Evolutionary conservation across 64 coral and sea anemone species (phyloP), one percentile per base, ranked within the genome.

Genomic region (Actinia tenebrosa): DNA sequence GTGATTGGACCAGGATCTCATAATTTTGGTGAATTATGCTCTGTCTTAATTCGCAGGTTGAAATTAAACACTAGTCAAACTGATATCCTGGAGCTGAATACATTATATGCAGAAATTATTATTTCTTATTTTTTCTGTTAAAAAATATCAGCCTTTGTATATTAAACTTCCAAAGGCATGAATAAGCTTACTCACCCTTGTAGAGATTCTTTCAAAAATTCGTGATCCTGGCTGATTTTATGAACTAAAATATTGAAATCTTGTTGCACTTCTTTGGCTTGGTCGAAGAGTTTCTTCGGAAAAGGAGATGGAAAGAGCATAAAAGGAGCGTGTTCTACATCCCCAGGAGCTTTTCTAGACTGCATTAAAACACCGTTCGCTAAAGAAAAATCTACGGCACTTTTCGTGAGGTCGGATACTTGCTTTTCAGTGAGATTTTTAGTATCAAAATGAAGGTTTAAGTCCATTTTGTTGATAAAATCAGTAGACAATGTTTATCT

Each of bases 171-270:
- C 30, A 37, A 37, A 37, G 30, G 30, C 30, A 37, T 37, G 30
- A 37, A 37, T 37, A 37, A 37, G 0, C 30, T 37, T 18, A 52
- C 27, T 61, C 86, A 95, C 94, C 94, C 85, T 3, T 56, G 56
- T 17, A 95, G 53, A 1, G 94, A 89, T 9, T 89, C 82, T 77
- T 95, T 95, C 5, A 92, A 84, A 84, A 95, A 95, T 0, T 92
- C 87, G 60, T 95, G 80, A 53, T 95, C 94, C 80, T 83, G 86
- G 75, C 87, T 87, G 3, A 89, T 87, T 95, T 61, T 95, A 61
- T 95, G 94, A 8, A 95, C 87, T 37, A 95, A 80, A 18, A 92
- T n/a, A 72, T 95, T 95, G 80, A 95, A 95, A 68, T 90, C 90
- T 58, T 66, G 19, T 63, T 95, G 94, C 3, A 89, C 90, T 79